Percentiles rank a stretch among this genome's conserved stretches.
Evolutionary conservation across 2,888 invertebrate species (phyloP).

Genomic region (Drosophila mulleri): DNA sequence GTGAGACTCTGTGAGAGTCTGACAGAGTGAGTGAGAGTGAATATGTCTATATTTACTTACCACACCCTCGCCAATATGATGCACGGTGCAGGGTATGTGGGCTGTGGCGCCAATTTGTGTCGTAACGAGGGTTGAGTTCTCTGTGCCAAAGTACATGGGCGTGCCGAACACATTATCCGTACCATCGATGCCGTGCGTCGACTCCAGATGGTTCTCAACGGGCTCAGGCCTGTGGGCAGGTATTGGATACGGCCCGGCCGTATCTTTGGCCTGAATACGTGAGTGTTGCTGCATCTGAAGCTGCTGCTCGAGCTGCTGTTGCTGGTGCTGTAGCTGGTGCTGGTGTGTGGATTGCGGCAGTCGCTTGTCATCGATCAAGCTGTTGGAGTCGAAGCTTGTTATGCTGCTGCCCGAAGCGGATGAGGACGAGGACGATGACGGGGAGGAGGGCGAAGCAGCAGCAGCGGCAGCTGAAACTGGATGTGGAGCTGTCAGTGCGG

Average conservation of each 20-base stretch:
- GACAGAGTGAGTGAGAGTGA: not conserved
- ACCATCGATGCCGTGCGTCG: slow-evolving; percentile 61
- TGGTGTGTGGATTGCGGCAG: slow-evolving; percentile 51
- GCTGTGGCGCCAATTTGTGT: slow-evolving; percentile 95
- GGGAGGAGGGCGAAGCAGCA: not conserved
- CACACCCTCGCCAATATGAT: slow-evolving; percentile 94
- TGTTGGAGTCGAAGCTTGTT: slow-evolving; percentile 80
- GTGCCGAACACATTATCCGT: slow-evolving; percentile 86
- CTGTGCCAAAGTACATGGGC: slow-evolving; percentile 92
- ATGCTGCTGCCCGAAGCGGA: slow-evolving; percentile 71
- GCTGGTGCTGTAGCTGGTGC: slow-evolving; percentile 31
- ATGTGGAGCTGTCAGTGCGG: slow-evolving; percentile 54
- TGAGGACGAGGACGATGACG: slow-evolving; percentile 12
- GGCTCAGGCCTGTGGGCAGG: slow-evolving; percentile 58
- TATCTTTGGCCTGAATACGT: slow-evolving; percentile 79
- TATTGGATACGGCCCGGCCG: slow-evolving; percentile 70
- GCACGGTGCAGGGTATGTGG: slow-evolving; percentile 92
- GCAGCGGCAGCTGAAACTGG: not conserved
- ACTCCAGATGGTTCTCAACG: slow-evolving; percentile 69
- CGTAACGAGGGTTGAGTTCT: slow-evolving; percentile 92
- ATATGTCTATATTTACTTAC: slow-evolving; percentile 87
- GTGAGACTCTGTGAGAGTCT: not conserved
- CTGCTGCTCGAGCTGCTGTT: slow-evolving; percentile 47
- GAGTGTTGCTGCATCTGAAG: slow-evolving; percentile 59
- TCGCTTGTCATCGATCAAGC: slow-evolving; percentile 79